Conservation (phyloP, 2,888 invertebrate species). For the Lasioglossum marginatum region DNA sequence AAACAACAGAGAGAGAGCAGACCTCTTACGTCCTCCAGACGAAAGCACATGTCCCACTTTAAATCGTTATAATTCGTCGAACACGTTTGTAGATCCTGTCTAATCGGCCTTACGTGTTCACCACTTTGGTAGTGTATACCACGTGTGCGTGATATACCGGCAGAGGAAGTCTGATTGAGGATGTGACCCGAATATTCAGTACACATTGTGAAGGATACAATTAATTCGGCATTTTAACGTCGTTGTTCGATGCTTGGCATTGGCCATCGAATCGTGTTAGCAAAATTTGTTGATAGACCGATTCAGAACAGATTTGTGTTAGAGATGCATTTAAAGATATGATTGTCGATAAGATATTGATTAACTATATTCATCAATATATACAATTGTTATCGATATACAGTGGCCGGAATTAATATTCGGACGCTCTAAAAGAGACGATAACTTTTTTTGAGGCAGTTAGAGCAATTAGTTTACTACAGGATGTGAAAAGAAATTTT, state of each 20-base stretch:
- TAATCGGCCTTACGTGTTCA: constrained; percentile 56
- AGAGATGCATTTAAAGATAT: too few relatives aligned
- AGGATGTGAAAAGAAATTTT: too few relatives aligned
- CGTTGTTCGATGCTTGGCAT: background rate
- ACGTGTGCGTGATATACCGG: constrained; percentile 6
- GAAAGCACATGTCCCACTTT: constrained; percentile 77
- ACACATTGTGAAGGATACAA: constrained; percentile 47
- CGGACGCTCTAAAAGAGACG: too few relatives aligned
- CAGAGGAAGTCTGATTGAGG: constrained; percentile 45
- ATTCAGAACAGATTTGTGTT: background rate
- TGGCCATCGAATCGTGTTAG: background rate
- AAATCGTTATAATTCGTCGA: constrained; percentile 76
- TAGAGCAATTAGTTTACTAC: too few relatives aligned
- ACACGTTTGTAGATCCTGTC: constrained; percentile 64
- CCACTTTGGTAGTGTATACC: background rate
- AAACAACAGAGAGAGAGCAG: constrained; percentile 5
- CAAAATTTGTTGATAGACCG: background rate
- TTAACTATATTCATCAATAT: too few relatives aligned
- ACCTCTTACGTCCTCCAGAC: constrained; percentile 36
- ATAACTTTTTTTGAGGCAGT: too few relatives aligned
- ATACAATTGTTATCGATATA: too few relatives aligned
- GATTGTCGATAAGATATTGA: too few relatives aligned
- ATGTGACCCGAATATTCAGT: constrained; percentile 56
- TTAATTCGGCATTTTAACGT: constrained; percentile 14
- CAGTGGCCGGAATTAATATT: too few relatives aligned